phyloP scores from a whole-genome alignment of 2,888 invertebrate species.

The Oegoconia quadripuncta region DNA sequence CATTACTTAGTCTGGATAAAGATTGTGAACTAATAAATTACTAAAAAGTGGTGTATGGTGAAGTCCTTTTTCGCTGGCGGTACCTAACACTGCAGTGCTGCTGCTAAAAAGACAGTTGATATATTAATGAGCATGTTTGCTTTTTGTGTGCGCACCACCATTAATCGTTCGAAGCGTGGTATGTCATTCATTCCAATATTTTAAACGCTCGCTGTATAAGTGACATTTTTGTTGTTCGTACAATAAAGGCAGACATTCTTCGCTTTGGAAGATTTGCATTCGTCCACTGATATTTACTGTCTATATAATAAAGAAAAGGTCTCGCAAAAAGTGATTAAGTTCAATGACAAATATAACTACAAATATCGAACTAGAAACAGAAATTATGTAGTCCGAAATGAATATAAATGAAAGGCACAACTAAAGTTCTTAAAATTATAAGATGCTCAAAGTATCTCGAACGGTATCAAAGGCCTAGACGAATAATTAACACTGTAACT shows the following conservation, averaged over 20 bases:
- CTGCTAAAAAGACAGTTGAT: slow-evolving; percentile 76
- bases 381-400: no score
- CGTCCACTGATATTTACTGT: no score
- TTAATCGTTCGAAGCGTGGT: slow-evolving; percentile 76
- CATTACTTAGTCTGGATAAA: slow-evolving; percentile 15
- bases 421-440: no score
- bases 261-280: slow-evolving; percentile 18
- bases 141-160: slow-evolving; percentile 71
- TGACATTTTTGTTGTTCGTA: slow-evolving; percentile 72
- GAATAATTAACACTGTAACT: no score
- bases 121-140: slow-evolving; percentile 76
- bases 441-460: no score
- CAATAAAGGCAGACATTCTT: slow-evolving; percentile 64
- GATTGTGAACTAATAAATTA: slow-evolving; percentile 20
- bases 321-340: no score
- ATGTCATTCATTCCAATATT: slow-evolving; percentile 80
- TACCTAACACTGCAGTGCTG: slow-evolving; percentile 54
- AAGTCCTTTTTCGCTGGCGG: slow-evolving; percentile 45
- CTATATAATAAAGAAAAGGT: no score
- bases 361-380: no score
- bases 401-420: no score
- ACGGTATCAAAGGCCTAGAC: no score
- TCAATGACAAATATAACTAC: no score
- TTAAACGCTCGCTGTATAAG: slow-evolving; percentile 64
- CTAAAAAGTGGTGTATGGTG: slow-evolving; percentile 28